phyloP scores from a whole-genome alignment of 2,797 vertebrate genomes.

The Monodelphis domestica region DNA sequence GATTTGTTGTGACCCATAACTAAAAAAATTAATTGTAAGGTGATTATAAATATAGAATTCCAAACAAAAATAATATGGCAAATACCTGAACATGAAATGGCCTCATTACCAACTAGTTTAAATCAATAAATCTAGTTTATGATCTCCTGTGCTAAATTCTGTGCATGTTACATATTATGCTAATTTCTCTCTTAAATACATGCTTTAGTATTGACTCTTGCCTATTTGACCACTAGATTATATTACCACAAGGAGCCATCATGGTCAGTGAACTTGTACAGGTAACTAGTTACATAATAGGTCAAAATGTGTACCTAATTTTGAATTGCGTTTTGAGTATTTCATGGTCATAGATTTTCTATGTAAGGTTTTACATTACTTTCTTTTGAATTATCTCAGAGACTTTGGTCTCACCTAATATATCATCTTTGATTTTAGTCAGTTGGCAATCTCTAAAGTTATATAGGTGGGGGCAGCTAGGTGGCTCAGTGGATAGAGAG shows the following conservation, averaged over 20 bases:
- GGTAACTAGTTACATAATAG: neutral
- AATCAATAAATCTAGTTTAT: constrained; percentile 13
- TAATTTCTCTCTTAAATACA: constrained; percentile 34
- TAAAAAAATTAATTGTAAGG: no score
- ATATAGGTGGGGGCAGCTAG: no score
- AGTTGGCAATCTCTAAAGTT: neutral
- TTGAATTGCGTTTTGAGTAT: constrained; percentile 23
- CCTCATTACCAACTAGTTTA: neutral
- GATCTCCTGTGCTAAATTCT: constrained; percentile 15
- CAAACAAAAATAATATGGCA: neutral
- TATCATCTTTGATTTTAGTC: constrained; percentile 34
- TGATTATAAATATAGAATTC: no score
- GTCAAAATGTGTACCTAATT: constrained; percentile 20
- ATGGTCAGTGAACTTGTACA: constrained; percentile 32
- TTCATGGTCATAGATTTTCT: constrained; percentile 34
- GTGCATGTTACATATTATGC: constrained; percentile 25
- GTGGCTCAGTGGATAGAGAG: no score
- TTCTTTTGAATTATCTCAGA: constrained; percentile 35
- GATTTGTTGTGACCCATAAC: no score
- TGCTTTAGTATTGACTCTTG: no score
- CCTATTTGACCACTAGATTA: constrained; percentile 7
- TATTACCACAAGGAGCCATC: neutral
- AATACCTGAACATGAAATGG: neutral
- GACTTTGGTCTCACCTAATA: constrained; percentile 22
- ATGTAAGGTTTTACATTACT: constrained; percentile 23